phyloP scores from a whole-genome alignment of 2,888 invertebrate species.

The Sminthurinus aureus region DNA sequence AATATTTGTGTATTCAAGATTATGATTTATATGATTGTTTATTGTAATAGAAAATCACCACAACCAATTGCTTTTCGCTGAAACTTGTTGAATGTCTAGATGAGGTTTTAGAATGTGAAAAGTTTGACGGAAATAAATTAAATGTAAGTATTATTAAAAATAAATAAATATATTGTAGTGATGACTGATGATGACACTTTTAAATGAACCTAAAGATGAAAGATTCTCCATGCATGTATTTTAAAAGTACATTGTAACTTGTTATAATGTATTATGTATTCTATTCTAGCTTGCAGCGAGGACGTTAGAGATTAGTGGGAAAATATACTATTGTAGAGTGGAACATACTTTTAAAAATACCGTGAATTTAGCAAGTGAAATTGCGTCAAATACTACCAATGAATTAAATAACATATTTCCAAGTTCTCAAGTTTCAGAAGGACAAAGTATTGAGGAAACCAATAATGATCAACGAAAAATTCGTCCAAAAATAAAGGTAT shows the following conservation, averaged over 20 bases:
- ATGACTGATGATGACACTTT: no score
- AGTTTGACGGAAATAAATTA: conserved; percentile 54
- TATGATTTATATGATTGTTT: neutral
- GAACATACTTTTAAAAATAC: conserved; percentile 54
- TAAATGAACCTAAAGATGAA: no score
- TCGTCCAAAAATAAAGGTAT: conserved; percentile 17
- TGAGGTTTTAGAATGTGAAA: conserved; percentile 50
- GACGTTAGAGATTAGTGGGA: conserved; percentile 54
- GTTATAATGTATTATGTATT: neutral
- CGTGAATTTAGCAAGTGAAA: conserved; percentile 46
- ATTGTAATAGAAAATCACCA: conserved; percentile 53
- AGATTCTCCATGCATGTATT: no score
- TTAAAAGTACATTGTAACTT: no score
- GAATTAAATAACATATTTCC: no score
- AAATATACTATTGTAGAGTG: conserved; percentile 57
- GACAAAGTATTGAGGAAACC: neutral
- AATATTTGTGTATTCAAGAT: neutral
- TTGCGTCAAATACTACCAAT: conserved; percentile 41
- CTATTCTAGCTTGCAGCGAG: conserved; percentile 44
- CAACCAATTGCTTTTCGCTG: conserved; percentile 53
- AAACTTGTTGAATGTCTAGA: conserved; percentile 54
- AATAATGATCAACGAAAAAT: neutral
- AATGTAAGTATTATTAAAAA: conserved; percentile 38
- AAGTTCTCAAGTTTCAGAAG: neutral
- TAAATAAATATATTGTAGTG: neutral